Evolutionary conservation across 2,888 invertebrate species (phyloP), one percentile per base, ranked within the genome.

Genomic region (Trilocha varians): DNA sequence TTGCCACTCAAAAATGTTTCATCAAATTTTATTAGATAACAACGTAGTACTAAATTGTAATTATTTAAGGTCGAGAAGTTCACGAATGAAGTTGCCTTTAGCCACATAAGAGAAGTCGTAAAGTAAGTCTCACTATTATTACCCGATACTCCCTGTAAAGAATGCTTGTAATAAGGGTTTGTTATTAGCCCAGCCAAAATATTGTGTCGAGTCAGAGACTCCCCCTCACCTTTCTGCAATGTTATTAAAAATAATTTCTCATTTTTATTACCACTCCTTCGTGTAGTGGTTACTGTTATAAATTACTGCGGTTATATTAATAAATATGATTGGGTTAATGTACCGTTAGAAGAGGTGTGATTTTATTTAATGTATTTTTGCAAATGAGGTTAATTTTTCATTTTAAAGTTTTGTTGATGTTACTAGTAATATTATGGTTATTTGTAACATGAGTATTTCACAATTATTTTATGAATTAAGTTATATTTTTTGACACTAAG

Each of bases 161-260:
- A 82, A 80, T 78, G 70, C 64, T 52, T 56, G 65, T 74, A 74
- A 76, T 78, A 78, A 75, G 73, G 70, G 71, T 57, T 51, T 62
- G 60, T 49, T 52, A 65, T 65, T 64, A 68, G 65, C 59, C 56
- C 57, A 59, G 62, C 66, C 68, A 63, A 73, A 77, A 78, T 78
- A 77, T 78, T 72, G 74, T 71, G 70, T 59, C 49, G 49, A 62
- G 71, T 74, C 77, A 74, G 65, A 55, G 60, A 52, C 57, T 58
- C 60, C 56, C 49, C 41, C 45, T 48, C 48, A 39, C 46, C 56
- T 47, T 47, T 60, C 55, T 52, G 57, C 69, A 68, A 68, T 76
- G 72, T 80, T 83, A 84, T 84, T 85, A 85, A 85, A 85, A 83
- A 85, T 85, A 84, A 85, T 85, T 84, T 82, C 84, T 85, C 84